These are phyloP conservation scores for Cyanoderma ruficeps DNA, from an alignment of 2,113 vertebrate genomes.

Conservation along the genomic window DNA sequence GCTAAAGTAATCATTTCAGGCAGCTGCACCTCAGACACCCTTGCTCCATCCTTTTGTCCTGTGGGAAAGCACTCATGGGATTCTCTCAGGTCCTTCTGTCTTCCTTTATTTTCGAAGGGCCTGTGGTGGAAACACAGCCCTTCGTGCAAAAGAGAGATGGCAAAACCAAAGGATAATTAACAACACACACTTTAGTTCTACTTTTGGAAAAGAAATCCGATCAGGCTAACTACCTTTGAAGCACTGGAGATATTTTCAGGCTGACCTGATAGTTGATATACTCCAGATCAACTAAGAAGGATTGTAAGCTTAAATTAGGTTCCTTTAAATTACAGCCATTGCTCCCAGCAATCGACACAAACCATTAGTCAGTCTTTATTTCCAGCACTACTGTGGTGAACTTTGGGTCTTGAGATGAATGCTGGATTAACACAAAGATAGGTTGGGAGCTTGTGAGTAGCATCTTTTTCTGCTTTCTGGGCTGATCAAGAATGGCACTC, in stretches of 20 bases:
- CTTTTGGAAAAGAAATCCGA: not conserved
- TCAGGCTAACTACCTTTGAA: not conserved
- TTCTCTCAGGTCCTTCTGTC: not conserved
- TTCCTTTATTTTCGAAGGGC: not conserved
- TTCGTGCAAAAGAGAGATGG: not conserved
- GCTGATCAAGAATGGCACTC: not conserved
- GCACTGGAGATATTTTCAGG: not conserved
- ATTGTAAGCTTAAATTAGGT: not conserved
- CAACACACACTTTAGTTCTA: not conserved
- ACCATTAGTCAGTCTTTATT: not conserved
- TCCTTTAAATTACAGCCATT: not conserved
- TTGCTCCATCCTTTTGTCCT: not conserved
- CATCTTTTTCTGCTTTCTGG: not conserved
- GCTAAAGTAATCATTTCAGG: not conserved
- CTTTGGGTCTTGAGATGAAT: not conserved
- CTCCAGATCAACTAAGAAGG: not conserved
- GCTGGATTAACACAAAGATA: not conserved
- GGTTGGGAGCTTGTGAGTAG: not conserved
- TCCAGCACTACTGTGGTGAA: not conserved
- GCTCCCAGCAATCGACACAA: not conserved
- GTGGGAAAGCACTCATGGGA: not conserved
- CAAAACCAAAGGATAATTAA: not conserved
- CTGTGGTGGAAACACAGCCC: not conserved
- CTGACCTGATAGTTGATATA: not conserved
- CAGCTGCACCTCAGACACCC: constrained; percentile 3